Conservation (phyloP, 2,113 vertebrate genomes). For the Rana temporaria region DNA sequence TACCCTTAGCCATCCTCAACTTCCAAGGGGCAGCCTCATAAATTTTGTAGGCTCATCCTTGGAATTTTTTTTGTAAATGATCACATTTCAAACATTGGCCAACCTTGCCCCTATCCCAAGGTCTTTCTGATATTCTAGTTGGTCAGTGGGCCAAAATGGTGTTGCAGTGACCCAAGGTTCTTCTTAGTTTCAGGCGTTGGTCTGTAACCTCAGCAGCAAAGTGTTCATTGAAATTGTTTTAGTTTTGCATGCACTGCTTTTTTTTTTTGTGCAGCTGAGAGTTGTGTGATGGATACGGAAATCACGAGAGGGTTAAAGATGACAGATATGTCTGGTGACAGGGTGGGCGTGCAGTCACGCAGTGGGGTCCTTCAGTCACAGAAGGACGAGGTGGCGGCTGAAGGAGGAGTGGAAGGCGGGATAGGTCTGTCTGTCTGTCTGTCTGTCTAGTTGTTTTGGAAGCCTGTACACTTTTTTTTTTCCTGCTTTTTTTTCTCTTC, state of each 20-base stretch:
- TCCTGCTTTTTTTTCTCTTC: conserved; percentile 17
- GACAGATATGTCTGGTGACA: conserved; percentile 66
- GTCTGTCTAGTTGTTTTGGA: neutral
- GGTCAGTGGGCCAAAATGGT: no score
- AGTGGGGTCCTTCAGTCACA: conserved; percentile 37
- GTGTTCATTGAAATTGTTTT: no score
- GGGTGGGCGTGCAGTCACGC: conserved; percentile 48
- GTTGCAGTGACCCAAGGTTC: no score
- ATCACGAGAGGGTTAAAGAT: conserved; percentile 15
- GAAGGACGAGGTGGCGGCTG: neutral
- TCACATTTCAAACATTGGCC: no score
- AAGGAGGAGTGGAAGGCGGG: neutral
- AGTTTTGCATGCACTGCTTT: neutral
- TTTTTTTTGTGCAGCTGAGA: neutral
- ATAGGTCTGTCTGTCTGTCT: conserved; percentile 11
- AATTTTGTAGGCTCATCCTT: no score
- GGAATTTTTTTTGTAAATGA: no score
- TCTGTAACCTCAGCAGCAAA: no score
- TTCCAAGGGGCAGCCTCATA: no score
- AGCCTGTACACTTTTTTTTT: conserved; percentile 31
- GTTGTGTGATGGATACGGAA: neutral
- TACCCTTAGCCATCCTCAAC: no score
- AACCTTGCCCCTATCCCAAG: no score
- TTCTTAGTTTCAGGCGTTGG: no score
- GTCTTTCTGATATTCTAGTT: no score